Percentiles rank a stretch among this genome's conserved stretches.
Evolutionary conservation across 2,888 invertebrate species (phyloP).

Genomic region (Atrina japonica): DNA sequence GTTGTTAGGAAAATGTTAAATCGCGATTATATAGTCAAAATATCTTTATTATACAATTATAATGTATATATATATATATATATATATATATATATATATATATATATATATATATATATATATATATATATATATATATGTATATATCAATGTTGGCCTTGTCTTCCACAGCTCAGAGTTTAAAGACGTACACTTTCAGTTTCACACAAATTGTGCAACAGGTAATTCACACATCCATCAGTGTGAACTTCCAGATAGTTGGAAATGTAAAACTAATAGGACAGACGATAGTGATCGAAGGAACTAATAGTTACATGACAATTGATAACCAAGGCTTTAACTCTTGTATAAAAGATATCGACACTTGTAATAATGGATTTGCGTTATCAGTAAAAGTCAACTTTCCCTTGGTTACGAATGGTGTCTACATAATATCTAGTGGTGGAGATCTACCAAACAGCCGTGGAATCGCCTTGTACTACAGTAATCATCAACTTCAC

Average conservation of each 20-base stretch:
- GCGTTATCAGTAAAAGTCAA: slow-evolving; percentile 53
- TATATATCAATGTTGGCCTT: too few relatives aligned
- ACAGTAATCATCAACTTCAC: slow-evolving; percentile 42
- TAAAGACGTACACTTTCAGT: slow-evolving; percentile 7
- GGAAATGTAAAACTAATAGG: slow-evolving; percentile 44
- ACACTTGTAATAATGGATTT: slow-evolving; percentile 52
- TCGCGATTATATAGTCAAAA: too few relatives aligned
- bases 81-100: too few relatives aligned
- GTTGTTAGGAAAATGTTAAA: too few relatives aligned
- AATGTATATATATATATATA: too few relatives aligned
- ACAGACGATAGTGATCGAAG: slow-evolving; percentile 43
- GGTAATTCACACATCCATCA: slow-evolving; percentile 39
- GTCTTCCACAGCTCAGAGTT: too few relatives aligned
- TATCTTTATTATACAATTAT: too few relatives aligned
- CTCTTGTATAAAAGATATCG: slow-evolving; percentile 50
- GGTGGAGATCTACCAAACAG: slow-evolving; percentile 52
- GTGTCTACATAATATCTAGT: slow-evolving; percentile 57
- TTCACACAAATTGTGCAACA: slow-evolving; percentile 49
- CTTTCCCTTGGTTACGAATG: slow-evolving; percentile 46
- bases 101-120: too few relatives aligned
- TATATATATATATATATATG: too few relatives aligned
- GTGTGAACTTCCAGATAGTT: slow-evolving; percentile 46
- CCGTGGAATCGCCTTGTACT: slow-evolving; percentile 57
- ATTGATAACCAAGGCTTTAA: slow-evolving; percentile 38
- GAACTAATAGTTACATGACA: slow-evolving; percentile 46